These are phyloP conservation scores for Matsumurasca onukii DNA, from an alignment of 1,140 invertebrate genomes.

Conservation along the genomic window DNA sequence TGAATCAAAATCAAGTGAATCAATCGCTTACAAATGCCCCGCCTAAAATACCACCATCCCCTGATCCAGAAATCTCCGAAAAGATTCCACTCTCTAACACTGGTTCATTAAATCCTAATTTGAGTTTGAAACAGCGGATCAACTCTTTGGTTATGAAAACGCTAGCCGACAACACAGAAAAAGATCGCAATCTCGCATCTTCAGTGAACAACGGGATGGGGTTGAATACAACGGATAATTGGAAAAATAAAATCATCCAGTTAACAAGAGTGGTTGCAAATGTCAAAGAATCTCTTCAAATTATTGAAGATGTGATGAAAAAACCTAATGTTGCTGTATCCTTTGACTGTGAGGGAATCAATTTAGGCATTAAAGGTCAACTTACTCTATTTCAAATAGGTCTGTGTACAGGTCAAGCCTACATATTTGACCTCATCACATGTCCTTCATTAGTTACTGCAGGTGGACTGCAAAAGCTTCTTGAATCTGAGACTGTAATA, in stretches of 20 bases:
- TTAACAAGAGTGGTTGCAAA: conserved; percentile 76
- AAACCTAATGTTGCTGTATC: conserved; percentile 65
- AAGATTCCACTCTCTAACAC: background rate
- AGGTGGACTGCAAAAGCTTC: conserved; percentile 73
- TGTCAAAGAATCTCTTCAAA: conserved; percentile 70
- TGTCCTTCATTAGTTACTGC: conserved; percentile 77
- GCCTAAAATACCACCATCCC: background rate
- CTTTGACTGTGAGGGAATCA: conserved; percentile 90
- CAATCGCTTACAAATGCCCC: background rate
- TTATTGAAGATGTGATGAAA: conserved; percentile 74
- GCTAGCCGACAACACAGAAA: conserved; percentile 85
- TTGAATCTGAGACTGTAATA: conserved; percentile 78
- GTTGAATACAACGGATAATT: conserved; percentile 59
- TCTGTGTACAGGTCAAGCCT: conserved; percentile 73
- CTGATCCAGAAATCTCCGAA: background rate
- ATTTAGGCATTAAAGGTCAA: conserved; percentile 79
- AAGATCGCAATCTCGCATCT: conserved; percentile 60
- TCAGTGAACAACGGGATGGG: conserved; percentile 47
- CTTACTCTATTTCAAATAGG: conserved; percentile 86
- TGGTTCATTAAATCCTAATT: conserved; percentile 49
- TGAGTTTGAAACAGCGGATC: conserved; percentile 82
- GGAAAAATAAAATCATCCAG: conserved; percentile 78
- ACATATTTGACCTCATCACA: conserved; percentile 87
- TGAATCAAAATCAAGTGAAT: conserved; percentile 2
- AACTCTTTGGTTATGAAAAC: conserved; percentile 86